phyloP scores from a whole-genome alignment of 2,113 vertebrate genomes.

The Noturus placidus region DNA sequence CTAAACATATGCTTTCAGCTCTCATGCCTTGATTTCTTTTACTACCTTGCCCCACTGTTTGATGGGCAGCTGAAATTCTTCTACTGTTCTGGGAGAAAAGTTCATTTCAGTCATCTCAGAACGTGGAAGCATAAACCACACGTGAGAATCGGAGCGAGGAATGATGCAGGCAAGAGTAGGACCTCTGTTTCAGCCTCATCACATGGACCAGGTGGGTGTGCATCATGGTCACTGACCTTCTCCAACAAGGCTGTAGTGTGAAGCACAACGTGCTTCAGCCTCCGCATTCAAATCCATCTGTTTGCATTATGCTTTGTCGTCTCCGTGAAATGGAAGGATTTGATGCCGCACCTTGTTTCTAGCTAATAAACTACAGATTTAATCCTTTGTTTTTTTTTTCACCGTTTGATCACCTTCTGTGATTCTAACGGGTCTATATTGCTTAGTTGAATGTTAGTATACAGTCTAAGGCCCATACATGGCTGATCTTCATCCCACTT shows the following conservation, averaged over 20 bases:
- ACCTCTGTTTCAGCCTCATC: constrained; percentile 13
- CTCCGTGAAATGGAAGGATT: not conserved
- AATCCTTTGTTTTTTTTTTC: not conserved
- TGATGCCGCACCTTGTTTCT: not conserved
- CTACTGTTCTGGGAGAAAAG: not conserved
- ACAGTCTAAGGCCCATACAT: not conserved
- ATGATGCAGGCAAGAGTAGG: not conserved
- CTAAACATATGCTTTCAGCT: not conserved
- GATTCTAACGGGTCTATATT: not conserved
- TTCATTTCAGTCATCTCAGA: not conserved
- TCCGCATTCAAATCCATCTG: not conserved
- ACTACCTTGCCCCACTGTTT: too few relatives aligned
- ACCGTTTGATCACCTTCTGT: too few relatives aligned
- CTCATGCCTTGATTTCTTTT: not conserved
- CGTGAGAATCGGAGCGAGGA: not conserved
- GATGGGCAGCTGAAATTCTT: not conserved
- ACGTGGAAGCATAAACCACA: not conserved
- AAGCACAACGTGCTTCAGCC: not conserved
- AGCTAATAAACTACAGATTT: not conserved
- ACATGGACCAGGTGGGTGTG: not conserved
- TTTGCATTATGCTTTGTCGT: not conserved
- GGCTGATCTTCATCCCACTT: not conserved
- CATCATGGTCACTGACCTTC: not conserved
- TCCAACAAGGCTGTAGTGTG: not conserved
- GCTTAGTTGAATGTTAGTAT: not conserved